Base-by-base conservation (phyloP, 2,888 invertebrate genomes). In the Drosophila leonis region DNA sequence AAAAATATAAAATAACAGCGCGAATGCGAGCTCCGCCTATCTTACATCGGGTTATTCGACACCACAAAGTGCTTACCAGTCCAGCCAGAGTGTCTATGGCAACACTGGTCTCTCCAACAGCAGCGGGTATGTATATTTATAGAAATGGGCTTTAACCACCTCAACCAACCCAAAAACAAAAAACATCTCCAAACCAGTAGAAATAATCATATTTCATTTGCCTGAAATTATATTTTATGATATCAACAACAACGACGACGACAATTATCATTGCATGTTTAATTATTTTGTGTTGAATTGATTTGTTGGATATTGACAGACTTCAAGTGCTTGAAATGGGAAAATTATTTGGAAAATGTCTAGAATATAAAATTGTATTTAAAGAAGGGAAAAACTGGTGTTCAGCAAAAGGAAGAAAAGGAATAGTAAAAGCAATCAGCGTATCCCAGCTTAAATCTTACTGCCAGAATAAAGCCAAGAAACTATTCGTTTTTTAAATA, bases 61-160 rank as follows among this genome's bases (percentile, higher is more conserved):
- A 77, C 93, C 93, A 78, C 93, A 93, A 90, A 93, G 91, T 91
- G 92, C 92, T 78, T 93, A 93, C 88, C 93, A 93, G 90, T 92
- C 92, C 82, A 93, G 90, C 90, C 93, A 93, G 87, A 93, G 92
- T 87, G 93, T 93, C 69, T 93, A 93, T 88, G 93, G 93, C 78
- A 92, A 89, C 77, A 89, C 93, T 89, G 92, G 92, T 75, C 90
- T 93, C 66, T 91, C 92, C 67, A 93, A 93, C 88, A 93, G 90
- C 84, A 88, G 93, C 88, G 93, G 93, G 93, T 93, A 93, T 82
- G 93, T 75, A 76, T 63, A 35, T 15, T 4, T 29, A n/a, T 48
- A 48, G n/a, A 5, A 29, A 6, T 42, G 31, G 44, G 60, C 79
- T 54, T 52, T 12, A 31, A 46, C 31, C 27, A 42, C 31, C 35